Base-by-base conservation (phyloP, 2,888 invertebrate species). In the Diploptera punctata region DNA sequence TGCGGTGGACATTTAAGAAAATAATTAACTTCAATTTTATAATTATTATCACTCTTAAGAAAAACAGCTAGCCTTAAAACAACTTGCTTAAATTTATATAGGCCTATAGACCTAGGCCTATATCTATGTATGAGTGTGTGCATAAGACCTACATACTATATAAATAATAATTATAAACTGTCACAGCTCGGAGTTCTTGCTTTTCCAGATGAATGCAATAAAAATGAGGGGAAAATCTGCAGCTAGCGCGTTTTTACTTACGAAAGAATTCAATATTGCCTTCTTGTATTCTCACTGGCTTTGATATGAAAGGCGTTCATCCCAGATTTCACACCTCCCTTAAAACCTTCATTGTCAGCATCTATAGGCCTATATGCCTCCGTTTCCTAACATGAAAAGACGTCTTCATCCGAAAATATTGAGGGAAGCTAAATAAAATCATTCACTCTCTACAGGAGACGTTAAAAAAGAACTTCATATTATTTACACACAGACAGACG, bases 381-480 rank as follows among this genome's bases (percentile, higher is more conserved):
- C 57, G 57, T 57, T 57, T 57, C 31, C 26, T 18, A 24, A 29
- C n/a, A 57, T 57, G 57, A 57, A 57, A 57, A 57, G 57, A 29
- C n/a, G 31, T 57, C 57, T 57, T 57, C 57, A 57, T 57, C 57
- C 31, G 57, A 29, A 57, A 57, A 57, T 57, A 57, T 29, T 57
- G n/a, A 57, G 57, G 57, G 57, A 29, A 52, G 52, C 52, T 21
- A 52, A 52, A 21, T 24, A 57, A 24, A 24, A 29, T 57, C 57
- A 29, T 57, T 57, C 57, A 57, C 29, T 29, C 29, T 57, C 29
- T 16, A 26, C 26, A 24, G 57, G 31, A 24, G 16, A n/a, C 57
- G 57, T n/a, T 9, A 10, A 2, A 0, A n/a, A 19, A 57, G n/a
- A 29, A n/a, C 16, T 57, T 52, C 7, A 52, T 52, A 24, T 52